Percentiles rank a stretch among this genome's conserved stretches.
Evolutionary conservation across 30 jellyfish, hydroid and myxozoan species (phyloP).

Genomic region (Aurelia coerulea): DNA sequence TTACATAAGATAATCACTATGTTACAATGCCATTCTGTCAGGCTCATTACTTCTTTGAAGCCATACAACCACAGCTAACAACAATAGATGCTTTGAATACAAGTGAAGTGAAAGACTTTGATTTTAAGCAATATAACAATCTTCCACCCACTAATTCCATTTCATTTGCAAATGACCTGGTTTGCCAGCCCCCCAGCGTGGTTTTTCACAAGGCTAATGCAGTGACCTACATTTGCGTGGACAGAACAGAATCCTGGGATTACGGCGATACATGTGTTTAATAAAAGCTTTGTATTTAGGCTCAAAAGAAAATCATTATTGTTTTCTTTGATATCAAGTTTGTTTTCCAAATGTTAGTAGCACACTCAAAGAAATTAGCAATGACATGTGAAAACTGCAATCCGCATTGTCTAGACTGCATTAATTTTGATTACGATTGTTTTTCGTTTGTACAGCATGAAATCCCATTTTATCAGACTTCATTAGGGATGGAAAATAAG

Average conservation of each 20-base stretch:
- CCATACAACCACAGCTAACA: too few relatives aligned
- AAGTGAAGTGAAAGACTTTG: neutral
- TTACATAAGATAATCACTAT: too few relatives aligned
- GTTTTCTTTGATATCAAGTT: conserved; percentile 50
- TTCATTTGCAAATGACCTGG: conserved; percentile 59
- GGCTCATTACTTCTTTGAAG: too few relatives aligned
- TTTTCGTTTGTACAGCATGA: conserved; percentile 49
- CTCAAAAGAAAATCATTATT: conserved; percentile 27
- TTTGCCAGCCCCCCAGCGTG: conserved; percentile 64
- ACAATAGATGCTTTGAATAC: neutral
- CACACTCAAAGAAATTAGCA: conserved; percentile 74
- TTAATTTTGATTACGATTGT: conserved; percentile 47
- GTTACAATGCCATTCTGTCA: too few relatives aligned
- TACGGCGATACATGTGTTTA: conserved; percentile 63
- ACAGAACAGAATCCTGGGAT: conserved; percentile 54
- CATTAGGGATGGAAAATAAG: conserved; percentile 63
- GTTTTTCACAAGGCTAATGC: conserved; percentile 21
- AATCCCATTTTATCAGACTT: conserved; percentile 73
- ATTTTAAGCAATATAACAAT: neutral
- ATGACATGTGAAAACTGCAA: conserved; percentile 72
- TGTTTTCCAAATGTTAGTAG: conserved; percentile 67
- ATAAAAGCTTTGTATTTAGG: conserved; percentile 53
- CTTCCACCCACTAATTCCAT: conserved; percentile 59
- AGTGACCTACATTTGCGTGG: conserved; percentile 66
- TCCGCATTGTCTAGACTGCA: conserved; percentile 57